Percentiles rank a stretch among this genome's conserved stretches.
phyloP scores from a whole-genome alignment of 2,113 vertebrate genomes.

The Perognathus longimembris region DNA sequence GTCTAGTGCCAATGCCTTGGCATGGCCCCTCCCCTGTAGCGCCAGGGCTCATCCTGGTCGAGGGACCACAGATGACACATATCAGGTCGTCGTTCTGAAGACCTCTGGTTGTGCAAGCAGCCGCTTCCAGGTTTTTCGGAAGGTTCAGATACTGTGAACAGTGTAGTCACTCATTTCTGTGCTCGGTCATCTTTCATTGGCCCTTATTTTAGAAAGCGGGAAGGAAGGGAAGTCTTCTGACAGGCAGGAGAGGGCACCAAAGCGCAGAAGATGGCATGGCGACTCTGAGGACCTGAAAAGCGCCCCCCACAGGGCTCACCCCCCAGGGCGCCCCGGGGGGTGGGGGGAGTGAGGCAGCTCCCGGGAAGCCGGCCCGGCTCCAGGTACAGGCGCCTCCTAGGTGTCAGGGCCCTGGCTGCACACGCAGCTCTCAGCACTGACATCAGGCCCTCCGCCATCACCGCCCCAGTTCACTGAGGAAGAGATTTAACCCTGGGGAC shows the following conservation, averaged over 20 bases:
- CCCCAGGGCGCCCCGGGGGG: accelerated
- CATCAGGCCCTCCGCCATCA: accelerated
- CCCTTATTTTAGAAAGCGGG: background rate
- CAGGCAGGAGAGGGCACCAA: background rate
- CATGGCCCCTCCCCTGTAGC: accelerated
- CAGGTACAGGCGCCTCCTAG: background rate
- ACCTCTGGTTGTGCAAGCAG: background rate
- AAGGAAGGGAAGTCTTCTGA: background rate
- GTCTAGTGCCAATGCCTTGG: background rate
- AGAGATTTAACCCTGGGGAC: background rate
- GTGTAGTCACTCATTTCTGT: accelerated
- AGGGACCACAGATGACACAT: too few relatives aligned
- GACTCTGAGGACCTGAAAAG: background rate
- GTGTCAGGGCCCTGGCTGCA: accelerated
- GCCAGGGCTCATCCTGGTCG: background rate
- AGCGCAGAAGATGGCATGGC: too few relatives aligned
- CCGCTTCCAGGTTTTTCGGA: background rate
- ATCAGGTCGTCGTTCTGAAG: background rate
- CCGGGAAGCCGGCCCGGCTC: background rate
- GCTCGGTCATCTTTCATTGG: accelerated
- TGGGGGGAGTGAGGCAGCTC: too few relatives aligned
- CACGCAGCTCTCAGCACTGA: background rate
- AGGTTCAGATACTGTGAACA: accelerated
- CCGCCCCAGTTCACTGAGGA: background rate
- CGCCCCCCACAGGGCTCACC: background rate